Percentiles rank a stretch among this genome's conserved stretches.
Evolutionary conservation across 1,140 invertebrate species (phyloP).

Genomic region (Bombus confusus): DNA sequence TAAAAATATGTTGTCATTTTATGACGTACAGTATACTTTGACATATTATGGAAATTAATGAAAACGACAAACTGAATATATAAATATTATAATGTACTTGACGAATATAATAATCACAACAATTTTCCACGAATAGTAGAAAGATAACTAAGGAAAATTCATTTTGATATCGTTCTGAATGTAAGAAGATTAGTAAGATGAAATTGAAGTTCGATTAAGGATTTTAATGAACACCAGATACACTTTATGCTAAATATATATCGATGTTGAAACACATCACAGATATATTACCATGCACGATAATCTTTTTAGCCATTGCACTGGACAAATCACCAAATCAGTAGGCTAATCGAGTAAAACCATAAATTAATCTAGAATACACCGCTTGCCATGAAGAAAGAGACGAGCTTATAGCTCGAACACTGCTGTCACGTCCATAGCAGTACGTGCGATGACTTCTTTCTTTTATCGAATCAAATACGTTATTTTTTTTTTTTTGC

Average conservation of each 20-base stretch:
- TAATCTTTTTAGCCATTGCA: conserved; percentile 50
- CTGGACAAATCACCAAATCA: conserved; percentile 15
- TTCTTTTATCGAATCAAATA: conserved; percentile 30
- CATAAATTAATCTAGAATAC: conserved; percentile 42
- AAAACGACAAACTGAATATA: background rate
- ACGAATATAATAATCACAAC: background rate
- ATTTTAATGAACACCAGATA: conserved; percentile 20
- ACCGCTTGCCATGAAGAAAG: conserved; percentile 49
- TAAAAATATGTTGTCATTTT: background rate
- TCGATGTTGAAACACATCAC: conserved; percentile 9
- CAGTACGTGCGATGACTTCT: conserved; percentile 32
- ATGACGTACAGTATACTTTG: background rate
- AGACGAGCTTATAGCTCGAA: conserved; percentile 61
- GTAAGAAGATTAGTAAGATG: background rate
- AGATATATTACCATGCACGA: conserved; percentile 33
- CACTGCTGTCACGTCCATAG: conserved; percentile 61
- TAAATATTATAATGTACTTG: background rate
- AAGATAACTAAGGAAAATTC: background rate
- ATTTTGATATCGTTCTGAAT: background rate
- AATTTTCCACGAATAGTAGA: background rate
- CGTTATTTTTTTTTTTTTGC: background rate
- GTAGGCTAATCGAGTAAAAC: conserved; percentile 30
- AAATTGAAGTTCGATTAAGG: background rate
- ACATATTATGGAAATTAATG: background rate
- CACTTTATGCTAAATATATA: conserved; percentile 7